These are phyloP conservation scores for Drosophila miranda DNA, from an alignment of 1,140 invertebrate species.

Conservation along the genomic window DNA sequence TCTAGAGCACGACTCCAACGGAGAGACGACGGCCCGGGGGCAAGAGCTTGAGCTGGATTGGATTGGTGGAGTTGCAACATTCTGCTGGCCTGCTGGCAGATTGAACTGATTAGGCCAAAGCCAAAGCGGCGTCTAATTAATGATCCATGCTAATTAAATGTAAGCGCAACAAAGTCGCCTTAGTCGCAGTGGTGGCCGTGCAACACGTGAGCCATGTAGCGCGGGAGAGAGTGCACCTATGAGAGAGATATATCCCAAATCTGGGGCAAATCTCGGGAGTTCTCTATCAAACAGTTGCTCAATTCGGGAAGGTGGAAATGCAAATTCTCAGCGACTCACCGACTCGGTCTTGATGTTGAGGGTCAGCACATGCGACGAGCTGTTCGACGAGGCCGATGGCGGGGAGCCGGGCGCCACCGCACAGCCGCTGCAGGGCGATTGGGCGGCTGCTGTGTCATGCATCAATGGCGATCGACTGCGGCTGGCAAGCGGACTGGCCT, in stretches of 20 bases:
- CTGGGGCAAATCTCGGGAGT: background rate
- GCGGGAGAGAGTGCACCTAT: slow-evolving; percentile 4
- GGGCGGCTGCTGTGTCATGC: slow-evolving; percentile 27
- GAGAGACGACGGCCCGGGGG: slow-evolving; percentile 9
- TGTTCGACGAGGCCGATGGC: slow-evolving; percentile 60
- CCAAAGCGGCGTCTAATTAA: slow-evolving; percentile 67
- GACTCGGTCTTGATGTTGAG: slow-evolving; percentile 81
- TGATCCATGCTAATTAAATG: slow-evolving; percentile 74
- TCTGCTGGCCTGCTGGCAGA: slow-evolving; percentile 45
- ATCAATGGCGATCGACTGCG: slow-evolving; percentile 46
- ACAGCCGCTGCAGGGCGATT: slow-evolving; percentile 50
- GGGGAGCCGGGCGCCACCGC: slow-evolving; percentile 60
- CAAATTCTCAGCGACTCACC: slow-evolving; percentile 69
- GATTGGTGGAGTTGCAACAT: slow-evolving; percentile 48
- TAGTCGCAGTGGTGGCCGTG: slow-evolving; percentile 17
- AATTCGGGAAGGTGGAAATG: slow-evolving; percentile 12
- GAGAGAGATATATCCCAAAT: no score
- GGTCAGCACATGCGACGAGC: slow-evolving; percentile 67
- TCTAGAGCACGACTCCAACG: slow-evolving; percentile 62
- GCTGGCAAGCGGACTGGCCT: slow-evolving; percentile 52
- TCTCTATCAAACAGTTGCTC: slow-evolving; percentile 48
- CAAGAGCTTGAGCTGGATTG: slow-evolving; percentile 23
- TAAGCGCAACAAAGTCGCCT: slow-evolving; percentile 27
- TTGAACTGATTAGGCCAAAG: slow-evolving; percentile 58
- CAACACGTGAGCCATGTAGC: slow-evolving; percentile 29